phyloP scores from a whole-genome alignment of 2,797 vertebrate genomes.

The Centropyge bicolor region DNA sequence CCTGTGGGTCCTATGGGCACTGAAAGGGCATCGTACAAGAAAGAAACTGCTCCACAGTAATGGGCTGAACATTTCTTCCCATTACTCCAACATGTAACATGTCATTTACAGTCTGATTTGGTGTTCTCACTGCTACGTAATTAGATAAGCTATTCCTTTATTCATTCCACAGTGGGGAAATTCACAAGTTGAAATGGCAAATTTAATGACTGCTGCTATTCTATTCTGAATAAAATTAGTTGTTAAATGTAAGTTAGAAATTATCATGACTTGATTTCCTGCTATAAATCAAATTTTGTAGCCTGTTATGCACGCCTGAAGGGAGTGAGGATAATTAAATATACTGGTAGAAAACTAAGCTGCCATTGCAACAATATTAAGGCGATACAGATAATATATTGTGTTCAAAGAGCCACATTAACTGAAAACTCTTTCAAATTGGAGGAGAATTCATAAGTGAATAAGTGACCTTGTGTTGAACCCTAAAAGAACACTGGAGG shows the following conservation, averaged over 20 bases:
- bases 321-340: slow-evolving; percentile 27
- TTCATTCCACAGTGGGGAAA: too few species aligned
- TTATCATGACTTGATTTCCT: slow-evolving; percentile 43
- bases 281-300: slow-evolving; percentile 30
- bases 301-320: slow-evolving; percentile 17
- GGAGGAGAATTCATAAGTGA: slow-evolving; percentile 29
- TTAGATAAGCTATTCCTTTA: background rate
- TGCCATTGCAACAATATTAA: slow-evolving; percentile 18
- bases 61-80: background rate
- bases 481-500: slow-evolving; percentile 15
- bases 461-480: slow-evolving; percentile 36
- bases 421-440: slow-evolving; percentile 32
- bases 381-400: slow-evolving; percentile 24
- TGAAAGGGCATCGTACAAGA: slow-evolving; percentile 22
- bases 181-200: background rate
- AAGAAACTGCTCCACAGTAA: slow-evolving; percentile 2
- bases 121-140: slow-evolving; percentile 6
- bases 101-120: background rate
- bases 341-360: slow-evolving; percentile 20
- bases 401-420: slow-evolving; percentile 12
- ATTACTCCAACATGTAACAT: background rate
- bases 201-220: slow-evolving; percentile 6
- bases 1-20: slow-evolving; percentile 37
- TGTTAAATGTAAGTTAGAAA: slow-evolving; percentile 21
- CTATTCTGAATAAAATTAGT: slow-evolving; percentile 17